Evolutionary conservation across 2,888 invertebrate genomes (phyloP), one percentile per base, ranked within the genome.

Genomic region (Uropetala carovei): DNA sequence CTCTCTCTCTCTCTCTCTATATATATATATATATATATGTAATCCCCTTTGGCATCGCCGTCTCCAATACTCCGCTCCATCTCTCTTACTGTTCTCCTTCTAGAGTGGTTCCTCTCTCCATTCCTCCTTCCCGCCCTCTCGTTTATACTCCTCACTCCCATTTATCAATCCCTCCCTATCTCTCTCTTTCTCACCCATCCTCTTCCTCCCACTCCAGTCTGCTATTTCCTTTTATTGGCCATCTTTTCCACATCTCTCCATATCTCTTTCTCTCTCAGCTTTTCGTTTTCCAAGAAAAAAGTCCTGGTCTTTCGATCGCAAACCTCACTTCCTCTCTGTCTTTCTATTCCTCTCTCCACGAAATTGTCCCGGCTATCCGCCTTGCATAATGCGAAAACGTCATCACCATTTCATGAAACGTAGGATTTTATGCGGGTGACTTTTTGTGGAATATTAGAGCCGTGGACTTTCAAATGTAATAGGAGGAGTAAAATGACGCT

Each of bases 401-500:
- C 86, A 60, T 86, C 86, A 86, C 60, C 86, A 86, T 86, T 86
- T 86, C 86, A 27, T 60, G 18, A 60, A 86, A 86, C 30, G 60
- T 22, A 60, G 59, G 11, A 30, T 86, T 75, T 30, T 86, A 56
- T 27, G 27, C 18, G 60, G 86, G 30, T 60, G 57, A 56, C n/a
- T 43, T 18, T n/a, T 57, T 85, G 18, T n/a, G 85, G 57, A 85
- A 22, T 85, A 18, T 85, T 57, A 22, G 58, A 30, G n/a, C 27
- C n/a, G 30, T 30, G 3, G 43, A 43, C 43, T 43, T 43, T 43
- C 43, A 43, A 43, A 43, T 43, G 16, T 13, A 30, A 86, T 59
- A 27, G 30, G 30, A 27, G 22, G 11, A 60, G 30, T 86, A 86
- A 60, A 59, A 27, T 27, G 59, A 16, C 16, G 60, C 14, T 86